Conservation (phyloP, 2,113 vertebrate species). For the Clarias batrachus region DNA sequence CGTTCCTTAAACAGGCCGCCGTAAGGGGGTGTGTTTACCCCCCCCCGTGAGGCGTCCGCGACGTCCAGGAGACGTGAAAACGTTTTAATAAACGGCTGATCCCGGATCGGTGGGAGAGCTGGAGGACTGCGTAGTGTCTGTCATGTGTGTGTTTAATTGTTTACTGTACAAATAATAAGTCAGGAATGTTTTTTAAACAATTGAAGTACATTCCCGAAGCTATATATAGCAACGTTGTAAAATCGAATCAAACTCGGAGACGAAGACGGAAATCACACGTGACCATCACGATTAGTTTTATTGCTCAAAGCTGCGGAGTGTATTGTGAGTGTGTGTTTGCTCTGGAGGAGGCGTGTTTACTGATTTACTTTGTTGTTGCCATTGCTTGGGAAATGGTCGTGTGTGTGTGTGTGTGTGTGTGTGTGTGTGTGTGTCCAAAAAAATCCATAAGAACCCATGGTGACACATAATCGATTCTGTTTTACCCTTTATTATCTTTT, state of each 20-base stretch:
- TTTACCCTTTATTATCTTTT: too few species aligned
- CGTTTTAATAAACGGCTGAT: background rate
- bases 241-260: too few species aligned
- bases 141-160: background rate
- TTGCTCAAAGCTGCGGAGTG: background rate
- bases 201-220: too few species aligned
- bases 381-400: background rate
- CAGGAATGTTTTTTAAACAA: background rate
- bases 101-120: background rate
- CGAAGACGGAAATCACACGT: background rate
- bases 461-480: too few species aligned
- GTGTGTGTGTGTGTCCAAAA: too few species aligned
- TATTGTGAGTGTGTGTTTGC: background rate
- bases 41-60: background rate
- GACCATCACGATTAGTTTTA: background rate
- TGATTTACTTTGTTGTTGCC: background rate
- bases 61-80: background rate
- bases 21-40: too few species aligned
- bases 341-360: background rate
- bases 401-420: background rate
- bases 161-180: background rate
- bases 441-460: too few species aligned
- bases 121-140: too few species aligned
- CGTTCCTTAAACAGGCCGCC: too few species aligned
- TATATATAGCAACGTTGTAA: too few species aligned